Evolutionary conservation across 2,797 vertebrate species (phyloP).

Genomic region (Coreius guichenoti): DNA sequence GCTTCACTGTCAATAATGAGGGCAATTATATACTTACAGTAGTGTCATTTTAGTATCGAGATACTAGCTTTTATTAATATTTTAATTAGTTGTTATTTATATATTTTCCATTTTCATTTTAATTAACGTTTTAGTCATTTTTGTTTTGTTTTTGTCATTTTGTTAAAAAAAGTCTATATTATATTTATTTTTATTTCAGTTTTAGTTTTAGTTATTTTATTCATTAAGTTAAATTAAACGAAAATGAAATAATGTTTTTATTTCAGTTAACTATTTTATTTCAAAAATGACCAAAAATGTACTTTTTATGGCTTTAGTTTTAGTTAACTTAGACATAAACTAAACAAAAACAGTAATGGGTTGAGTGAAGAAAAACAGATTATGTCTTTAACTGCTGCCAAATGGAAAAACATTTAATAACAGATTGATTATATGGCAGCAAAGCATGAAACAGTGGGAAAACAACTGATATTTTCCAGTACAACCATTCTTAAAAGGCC

Average conservation of each 20-base stretch:
- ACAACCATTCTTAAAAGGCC: constrained; percentile 20
- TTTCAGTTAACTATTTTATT: neutral
- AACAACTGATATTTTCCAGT: constrained; percentile 8
- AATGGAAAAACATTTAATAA: neutral
- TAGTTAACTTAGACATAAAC: neutral
- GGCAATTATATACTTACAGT: neutral
- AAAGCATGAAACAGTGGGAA: neutral
- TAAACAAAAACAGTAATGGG: neutral
- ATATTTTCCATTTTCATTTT: neutral
- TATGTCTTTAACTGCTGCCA: neutral
- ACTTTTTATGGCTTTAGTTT: neutral
- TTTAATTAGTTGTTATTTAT: neutral
- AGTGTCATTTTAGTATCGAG: neutral
- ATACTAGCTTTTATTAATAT: neutral
- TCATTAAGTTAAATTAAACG: neutral
- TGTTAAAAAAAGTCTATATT: neutral
- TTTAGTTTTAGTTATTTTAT: too few relatives aligned
- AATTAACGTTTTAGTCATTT: neutral
- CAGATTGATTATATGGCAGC: neutral
- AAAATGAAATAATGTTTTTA: neutral
- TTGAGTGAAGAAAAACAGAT: neutral
- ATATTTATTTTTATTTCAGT: neutral
- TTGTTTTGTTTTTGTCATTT: neutral
- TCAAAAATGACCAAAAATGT: neutral
- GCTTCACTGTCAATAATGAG: neutral